Evolutionary conservation across 2,888 invertebrate genomes (phyloP), one percentile per base, ranked within the genome.

Genomic region (Gerosis bhagava): DNA sequence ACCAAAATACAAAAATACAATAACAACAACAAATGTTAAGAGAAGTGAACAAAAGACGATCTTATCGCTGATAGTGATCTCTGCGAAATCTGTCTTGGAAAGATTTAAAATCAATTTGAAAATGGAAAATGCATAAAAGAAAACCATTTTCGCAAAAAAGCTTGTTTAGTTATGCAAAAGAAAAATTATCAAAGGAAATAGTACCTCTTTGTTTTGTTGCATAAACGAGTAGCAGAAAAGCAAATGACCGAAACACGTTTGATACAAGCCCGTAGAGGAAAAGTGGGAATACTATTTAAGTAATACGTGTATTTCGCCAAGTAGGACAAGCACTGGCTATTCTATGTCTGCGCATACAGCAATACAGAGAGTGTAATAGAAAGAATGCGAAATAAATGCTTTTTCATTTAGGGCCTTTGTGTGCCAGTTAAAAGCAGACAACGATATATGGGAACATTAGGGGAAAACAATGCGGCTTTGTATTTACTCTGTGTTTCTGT

Each of bases 391-490:
- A 68, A 74, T 70, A 75, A 78, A 77, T 65, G 75, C 70, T 70
- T 76, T 78, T 77, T 80, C 75, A 77, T 78, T 78, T 73, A 69
- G 66, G 48, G 65, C 62, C 67, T 68, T 77, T 77, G 73, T 67
- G 51, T 67, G 50, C 51, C 60, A 67, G 69, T 70, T 69, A 71
- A 75, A 77, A 74, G 69, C 70, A 69, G 63, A 68, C 64, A 62
- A 64, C 72, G 67, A 79, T 81, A 70, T 78, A 80, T 77, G 73
- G 63, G 67, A 71, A 67, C 73, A 77, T 81, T 79, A 78, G 67
- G 65, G n/a, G 68, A 65, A 77, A 79, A 80, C 79, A 78, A 80
- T 71, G 65, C 65, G 50, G 65, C 60, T 67, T 74, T 77, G 73
- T 78, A 54, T 54, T 64, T 57, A 58, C 59, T 58, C 56, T 58